Evolutionary conservation across 2,888 invertebrate genomes (phyloP).

Genomic region (Drosophila robusta): DNA sequence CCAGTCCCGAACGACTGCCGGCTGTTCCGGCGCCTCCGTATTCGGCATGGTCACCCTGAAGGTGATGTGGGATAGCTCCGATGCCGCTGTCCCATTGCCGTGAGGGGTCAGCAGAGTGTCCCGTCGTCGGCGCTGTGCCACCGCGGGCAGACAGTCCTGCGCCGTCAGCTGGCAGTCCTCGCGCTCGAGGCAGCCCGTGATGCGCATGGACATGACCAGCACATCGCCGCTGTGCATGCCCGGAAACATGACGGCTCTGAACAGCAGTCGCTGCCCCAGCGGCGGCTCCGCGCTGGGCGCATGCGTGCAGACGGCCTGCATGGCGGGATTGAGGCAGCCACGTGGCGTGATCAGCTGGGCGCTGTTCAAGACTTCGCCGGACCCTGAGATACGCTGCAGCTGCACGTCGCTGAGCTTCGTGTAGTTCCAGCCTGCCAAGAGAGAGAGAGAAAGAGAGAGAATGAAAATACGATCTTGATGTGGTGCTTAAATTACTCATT

Average conservation of each 20-base stretch:
- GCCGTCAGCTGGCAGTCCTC: conserved; percentile 85
- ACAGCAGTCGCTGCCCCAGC: conserved; percentile 85
- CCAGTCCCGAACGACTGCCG: conserved; percentile 1
- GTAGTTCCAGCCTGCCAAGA: conserved; percentile 84
- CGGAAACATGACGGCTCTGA: conserved; percentile 87
- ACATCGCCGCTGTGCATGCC: conserved; percentile 87
- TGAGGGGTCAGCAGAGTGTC: conserved; percentile 8
- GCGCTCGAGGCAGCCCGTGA: conserved; percentile 86
- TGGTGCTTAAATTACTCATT: no score
- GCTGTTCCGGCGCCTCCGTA: conserved; percentile 15
- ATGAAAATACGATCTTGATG: neutral
- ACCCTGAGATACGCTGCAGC: conserved; percentile 82
- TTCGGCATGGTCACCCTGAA: conserved; percentile 80
- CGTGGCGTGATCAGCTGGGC: conserved; percentile 84
- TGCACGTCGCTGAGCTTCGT: conserved; percentile 87
- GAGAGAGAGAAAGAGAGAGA: neutral
- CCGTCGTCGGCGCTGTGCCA: conserved; percentile 69
- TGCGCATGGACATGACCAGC: conserved; percentile 86
- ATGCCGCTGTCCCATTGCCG: conserved; percentile 71
- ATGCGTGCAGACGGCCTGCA: conserved; percentile 85
- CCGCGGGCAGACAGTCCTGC: conserved; percentile 71
- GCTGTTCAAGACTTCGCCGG: conserved; percentile 82
- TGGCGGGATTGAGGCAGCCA: conserved; percentile 86
- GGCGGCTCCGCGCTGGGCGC: conserved; percentile 85
- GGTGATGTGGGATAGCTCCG: conserved; percentile 81